Evolutionary conservation across 2,888 invertebrate species (phyloP), one percentile per base, ranked within the genome.

Genomic region (Unio delphinus): DNA sequence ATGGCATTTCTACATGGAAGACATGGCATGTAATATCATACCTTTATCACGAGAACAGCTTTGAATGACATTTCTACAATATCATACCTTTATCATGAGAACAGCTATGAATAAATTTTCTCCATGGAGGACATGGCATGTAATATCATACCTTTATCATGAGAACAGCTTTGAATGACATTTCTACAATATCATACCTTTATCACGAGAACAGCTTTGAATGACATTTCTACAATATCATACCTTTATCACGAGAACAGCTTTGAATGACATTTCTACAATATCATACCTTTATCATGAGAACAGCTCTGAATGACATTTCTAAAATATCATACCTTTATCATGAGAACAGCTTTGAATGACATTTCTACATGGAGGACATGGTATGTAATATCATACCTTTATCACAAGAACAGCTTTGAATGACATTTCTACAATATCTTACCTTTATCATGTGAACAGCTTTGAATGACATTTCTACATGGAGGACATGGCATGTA

Each of bases 51-150:
- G 61, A 17, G 65, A 55, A 70, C 80, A 80, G 17, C 67, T 65
- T 3, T 26, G n/a, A 20, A 80, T 79, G 18, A 68, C 60, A 1
- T 69, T 65, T 28, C 80, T 67, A 67, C 80, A 80, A 23, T 23
- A 23, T 23, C 23, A 26, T 65, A 81, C 81, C 76, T 61, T 60
- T 68, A 61, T 80, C 68, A 3, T 67, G 61, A 17, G 65, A 55
- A 70, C 80, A 80, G 17, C 67, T 65, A 2, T 26, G n/a, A 20
- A 80, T 79, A 17, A 68, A 58, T 2, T 69, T 65, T 28, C 80
- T 67, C 66, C 80, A 80, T 61, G 79, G 67, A 34, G 80, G 80
- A 67, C 80, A 80, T 0, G 74, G 76, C 18, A 78, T 23, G 23
- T 23, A 23, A 23, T 23, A 23, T 23, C 23, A 26, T 65, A 81